Conservation (phyloP, 2,888 invertebrate species). For the Clitarchus hookeri region DNA sequence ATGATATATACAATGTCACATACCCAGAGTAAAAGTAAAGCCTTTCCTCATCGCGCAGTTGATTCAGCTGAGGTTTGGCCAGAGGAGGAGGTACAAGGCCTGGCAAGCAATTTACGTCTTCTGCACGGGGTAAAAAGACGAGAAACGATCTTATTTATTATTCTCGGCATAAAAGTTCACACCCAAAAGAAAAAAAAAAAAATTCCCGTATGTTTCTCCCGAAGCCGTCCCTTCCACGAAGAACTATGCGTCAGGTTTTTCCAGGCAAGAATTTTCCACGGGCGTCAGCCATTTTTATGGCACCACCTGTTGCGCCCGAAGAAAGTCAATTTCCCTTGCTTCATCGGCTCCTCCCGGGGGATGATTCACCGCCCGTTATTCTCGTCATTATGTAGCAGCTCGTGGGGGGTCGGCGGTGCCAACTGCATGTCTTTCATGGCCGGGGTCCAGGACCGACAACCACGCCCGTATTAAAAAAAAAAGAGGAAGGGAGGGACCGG, state of each 20-base stretch:
- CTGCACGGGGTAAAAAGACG: too few species aligned
- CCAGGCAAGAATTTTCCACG: not conserved
- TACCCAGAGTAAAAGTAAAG: too few species aligned
- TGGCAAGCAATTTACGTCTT: too few species aligned
- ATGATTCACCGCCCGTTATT: not conserved
- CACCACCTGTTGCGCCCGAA: not conserved
- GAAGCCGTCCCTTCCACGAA: not conserved
- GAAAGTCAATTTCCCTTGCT: slow-evolving; percentile 1
- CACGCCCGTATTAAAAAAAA: not conserved
- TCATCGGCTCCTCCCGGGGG: not conserved
- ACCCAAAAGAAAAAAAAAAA: too few species aligned
- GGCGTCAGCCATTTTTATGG: not conserved
- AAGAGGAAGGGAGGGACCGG: not conserved
- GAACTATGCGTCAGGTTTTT: not conserved
- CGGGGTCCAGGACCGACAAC: not conserved
- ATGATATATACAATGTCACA: too few species aligned
- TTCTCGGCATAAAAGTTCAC: not conserved
- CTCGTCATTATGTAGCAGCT: not conserved
- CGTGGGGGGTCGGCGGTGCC: not conserved
- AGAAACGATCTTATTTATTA: not conserved
- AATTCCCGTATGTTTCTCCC: too few species aligned
- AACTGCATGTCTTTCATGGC: not conserved
- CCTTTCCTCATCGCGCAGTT: too few species aligned
- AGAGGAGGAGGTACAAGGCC: too few species aligned
- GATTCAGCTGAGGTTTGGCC: too few species aligned